These are phyloP conservation scores for Melanotaenia duboulayi DNA, from an alignment of 2,113 vertebrate genomes.

Conservation along the genomic window DNA sequence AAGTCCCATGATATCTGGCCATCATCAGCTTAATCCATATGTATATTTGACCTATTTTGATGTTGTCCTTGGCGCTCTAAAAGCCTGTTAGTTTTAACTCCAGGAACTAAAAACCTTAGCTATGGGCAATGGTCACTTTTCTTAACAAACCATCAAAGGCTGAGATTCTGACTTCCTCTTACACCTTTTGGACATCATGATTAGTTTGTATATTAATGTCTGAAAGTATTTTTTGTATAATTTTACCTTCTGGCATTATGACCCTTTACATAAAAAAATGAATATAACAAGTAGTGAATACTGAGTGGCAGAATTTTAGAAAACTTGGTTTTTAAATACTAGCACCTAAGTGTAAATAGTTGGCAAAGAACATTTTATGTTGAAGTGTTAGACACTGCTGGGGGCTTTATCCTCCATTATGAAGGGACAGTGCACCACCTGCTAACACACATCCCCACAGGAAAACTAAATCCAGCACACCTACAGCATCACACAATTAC, in stretches of 20 bases:
- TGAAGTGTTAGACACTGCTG: conserved; percentile 37
- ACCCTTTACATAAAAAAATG: not conserved
- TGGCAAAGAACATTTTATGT: conserved; percentile 34
- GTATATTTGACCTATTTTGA: not conserved
- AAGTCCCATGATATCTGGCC: conserved; percentile 6
- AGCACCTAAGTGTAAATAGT: conserved; percentile 36
- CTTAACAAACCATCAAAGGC: not conserved
- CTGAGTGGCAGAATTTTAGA: not conserved
- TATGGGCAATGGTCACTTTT: not conserved
- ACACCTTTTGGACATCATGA: not conserved
- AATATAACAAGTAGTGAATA: not conserved
- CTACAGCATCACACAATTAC: conserved; percentile 50
- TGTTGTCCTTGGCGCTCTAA: not conserved
- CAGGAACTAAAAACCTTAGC: not conserved
- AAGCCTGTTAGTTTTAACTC: not conserved
- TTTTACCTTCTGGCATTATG: not conserved
- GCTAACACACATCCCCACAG: conserved; percentile 65
- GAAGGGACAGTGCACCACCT: conserved; percentile 68
- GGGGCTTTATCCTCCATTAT: conserved; percentile 67
- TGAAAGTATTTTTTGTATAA: not conserved
- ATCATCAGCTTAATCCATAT: conserved; percentile 2
- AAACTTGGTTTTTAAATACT: conserved; percentile 15
- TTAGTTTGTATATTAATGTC: not conserved
- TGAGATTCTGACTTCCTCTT: not conserved
- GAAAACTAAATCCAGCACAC: conserved; percentile 60